A percentile compares a stretch with the other conserved stretches of the same genome.
These are phyloP conservation scores for Salvelinus alpinus DNA, from an alignment of 2,113 vertebrate species.

Conservation along the genomic window DNA sequence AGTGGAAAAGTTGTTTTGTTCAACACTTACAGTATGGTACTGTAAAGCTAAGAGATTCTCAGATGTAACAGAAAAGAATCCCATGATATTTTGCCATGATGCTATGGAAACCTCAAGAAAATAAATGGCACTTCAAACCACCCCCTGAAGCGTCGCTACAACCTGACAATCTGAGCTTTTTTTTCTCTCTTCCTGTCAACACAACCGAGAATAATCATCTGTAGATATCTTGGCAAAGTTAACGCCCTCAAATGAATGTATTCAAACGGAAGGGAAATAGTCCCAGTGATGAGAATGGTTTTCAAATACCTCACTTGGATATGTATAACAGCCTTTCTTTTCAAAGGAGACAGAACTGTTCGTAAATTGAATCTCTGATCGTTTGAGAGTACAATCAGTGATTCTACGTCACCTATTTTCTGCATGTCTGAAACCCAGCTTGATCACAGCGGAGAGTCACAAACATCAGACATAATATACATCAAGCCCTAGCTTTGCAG, in stretches of 20 bases:
- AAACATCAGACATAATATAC: slow-evolving; percentile 3
- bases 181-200: not conserved
- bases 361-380: slow-evolving; percentile 9
- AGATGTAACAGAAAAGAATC: not conserved
- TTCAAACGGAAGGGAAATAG: slow-evolving; percentile 12
- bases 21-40: too few species aligned
- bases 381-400: slow-evolving; percentile 14
- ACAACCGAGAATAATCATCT: not conserved
- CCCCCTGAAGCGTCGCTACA: not conserved
- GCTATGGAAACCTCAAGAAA: not conserved
- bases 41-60: too few species aligned
- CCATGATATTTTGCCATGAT: not conserved
- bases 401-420: slow-evolving; percentile 39
- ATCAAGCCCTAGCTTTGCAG: slow-evolving; percentile 23
- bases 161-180: not conserved
- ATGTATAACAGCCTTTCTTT: not conserved
- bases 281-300: not conserved
- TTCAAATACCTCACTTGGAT: slow-evolving; percentile 7
- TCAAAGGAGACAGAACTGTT: slow-evolving; percentile 12
- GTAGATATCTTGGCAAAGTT: not conserved
- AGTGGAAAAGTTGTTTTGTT: too few species aligned
- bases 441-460: slow-evolving; percentile 15
- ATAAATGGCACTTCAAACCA: not conserved
- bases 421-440: slow-evolving; percentile 9
- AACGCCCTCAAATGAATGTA: not conserved